Evolutionary conservation across 2,113 vertebrate genomes (phyloP), one percentile per base, ranked within the genome.

Genomic region (Daubentonia madagascariensis): DNA sequence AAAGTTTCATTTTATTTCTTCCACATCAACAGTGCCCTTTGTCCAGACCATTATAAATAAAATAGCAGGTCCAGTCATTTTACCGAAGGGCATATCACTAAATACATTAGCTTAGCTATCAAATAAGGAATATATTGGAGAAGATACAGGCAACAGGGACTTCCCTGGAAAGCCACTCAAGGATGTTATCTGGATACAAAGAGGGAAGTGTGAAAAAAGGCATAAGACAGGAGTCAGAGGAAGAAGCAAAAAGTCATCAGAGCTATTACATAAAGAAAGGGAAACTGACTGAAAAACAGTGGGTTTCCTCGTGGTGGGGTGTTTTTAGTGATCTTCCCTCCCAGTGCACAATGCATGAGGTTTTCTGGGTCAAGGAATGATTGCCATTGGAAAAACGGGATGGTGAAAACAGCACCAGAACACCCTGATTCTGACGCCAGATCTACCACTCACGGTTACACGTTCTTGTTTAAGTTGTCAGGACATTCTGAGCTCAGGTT

Each of bases 1-100:
- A 89, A 67, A 73, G 25, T 63, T 50, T 95, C 78, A 68, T 73
- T 94, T 88, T 76, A 32, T 57, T 73, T 85, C 43, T 89, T 63
- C 43, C 2, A 37, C 3, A 45, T 52, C 52, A 89, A 91, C 5
- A 67, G 13, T 57, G 54, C 17, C 48, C 13, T 75, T 79, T 94
- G 23, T 70, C 11, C 35, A 79, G 1, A 83, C 37, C 52, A 57
- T 25, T 50, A 28, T 52, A 90, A 91, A 79, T 89, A 63, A 73
- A 92, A 84, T 45, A 61, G 32, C 18, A 91, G 9, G 14, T 32
- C 32, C 43, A 61, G n/a, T 68, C 61, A 68, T 50, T 92, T 86
- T 90, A 79, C 5, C 16, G 25, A 57, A 87, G 30, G 48, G 8
- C 1, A 16, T 20, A 30, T 28, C 43, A 84, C 57, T 70, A 79